These are phyloP conservation scores for Pagetopsis macropterus DNA, from an alignment of 2,797 vertebrate genomes.

Conservation along the genomic window DNA sequence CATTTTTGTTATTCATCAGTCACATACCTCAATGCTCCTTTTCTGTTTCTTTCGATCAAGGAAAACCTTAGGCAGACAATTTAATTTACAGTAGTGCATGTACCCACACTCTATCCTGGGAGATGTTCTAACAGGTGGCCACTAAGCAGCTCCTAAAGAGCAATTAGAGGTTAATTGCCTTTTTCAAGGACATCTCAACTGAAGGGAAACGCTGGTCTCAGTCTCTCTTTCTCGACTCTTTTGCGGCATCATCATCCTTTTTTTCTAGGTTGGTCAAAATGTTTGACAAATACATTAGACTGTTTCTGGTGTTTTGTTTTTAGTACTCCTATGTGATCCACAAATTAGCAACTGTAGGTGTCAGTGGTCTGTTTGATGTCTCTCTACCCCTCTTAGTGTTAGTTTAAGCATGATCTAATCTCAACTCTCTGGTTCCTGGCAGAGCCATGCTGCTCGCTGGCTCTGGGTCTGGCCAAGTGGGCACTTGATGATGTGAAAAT, in stretches of 20 bases:
- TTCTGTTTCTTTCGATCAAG: not conserved
- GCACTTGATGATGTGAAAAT: slow-evolving; percentile 24
- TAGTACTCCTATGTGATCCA: not conserved
- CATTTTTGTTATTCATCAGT: slow-evolving; percentile 4
- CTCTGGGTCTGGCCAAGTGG: slow-evolving; percentile 15
- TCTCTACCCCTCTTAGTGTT: not conserved
- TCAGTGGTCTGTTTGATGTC: not conserved
- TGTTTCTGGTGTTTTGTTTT: not conserved
- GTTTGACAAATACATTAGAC: not conserved
- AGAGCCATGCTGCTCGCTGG: not conserved
- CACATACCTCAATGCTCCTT: not conserved
- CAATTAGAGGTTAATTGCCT: slow-evolving; percentile 36
- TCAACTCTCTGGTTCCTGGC: not conserved
- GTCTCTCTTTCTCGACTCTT: not conserved
- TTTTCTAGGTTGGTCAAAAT: not conserved
- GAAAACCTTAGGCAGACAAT: not conserved
- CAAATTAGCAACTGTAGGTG: not conserved
- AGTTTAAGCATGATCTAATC: slow-evolving; percentile 15
- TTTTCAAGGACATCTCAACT: slow-evolving; percentile 11
- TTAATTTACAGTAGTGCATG: slow-evolving; percentile 4
- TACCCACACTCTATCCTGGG: slow-evolving; percentile 5
- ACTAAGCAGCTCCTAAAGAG: slow-evolving; percentile 12
- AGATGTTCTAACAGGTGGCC: slow-evolving; percentile 11
- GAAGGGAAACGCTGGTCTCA: slow-evolving; percentile 1
- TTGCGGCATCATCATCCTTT: not conserved